These are phyloP conservation scores for Onychomys leucogaster DNA, from an alignment of 2,797 vertebrate species.

Conservation along the genomic window DNA sequence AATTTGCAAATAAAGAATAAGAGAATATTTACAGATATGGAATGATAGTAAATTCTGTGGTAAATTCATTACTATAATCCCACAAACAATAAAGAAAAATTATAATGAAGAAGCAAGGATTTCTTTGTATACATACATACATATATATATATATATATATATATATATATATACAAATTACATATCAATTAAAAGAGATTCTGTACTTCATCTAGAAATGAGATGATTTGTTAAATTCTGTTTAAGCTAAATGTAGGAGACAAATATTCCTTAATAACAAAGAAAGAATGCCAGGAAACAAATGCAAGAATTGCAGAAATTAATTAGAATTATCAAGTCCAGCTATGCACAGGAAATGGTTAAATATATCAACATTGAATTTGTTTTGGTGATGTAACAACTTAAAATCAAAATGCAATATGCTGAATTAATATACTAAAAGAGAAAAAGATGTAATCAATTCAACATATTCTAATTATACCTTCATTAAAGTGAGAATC, in stretches of 20 bases:
- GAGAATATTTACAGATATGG: neutral
- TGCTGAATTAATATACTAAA: neutral
- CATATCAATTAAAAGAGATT: neutral
- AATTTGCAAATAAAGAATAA: neutral
- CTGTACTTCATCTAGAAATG: neutral
- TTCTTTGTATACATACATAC: neutral
- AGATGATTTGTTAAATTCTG: neutral
- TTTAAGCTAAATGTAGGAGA: neutral
- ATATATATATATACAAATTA: neutral
- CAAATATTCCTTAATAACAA: neutral
- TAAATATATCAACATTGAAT: neutral
- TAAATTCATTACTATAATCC: neutral
- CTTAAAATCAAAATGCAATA: neutral
- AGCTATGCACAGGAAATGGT: neutral
- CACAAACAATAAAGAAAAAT: neutral
- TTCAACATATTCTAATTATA: neutral
- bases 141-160: neutral
- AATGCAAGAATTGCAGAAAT: neutral
- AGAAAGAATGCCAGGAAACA: neutral
- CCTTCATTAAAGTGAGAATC: neutral
- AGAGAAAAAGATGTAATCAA: neutral
- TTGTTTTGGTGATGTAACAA: neutral
- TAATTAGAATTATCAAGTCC: neutral
- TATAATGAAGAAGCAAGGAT: neutral
- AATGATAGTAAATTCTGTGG: neutral